These are phyloP conservation scores for Dorcus hopei DNA, from an alignment of 2,888 invertebrate genomes.

Conservation along the genomic window DNA sequence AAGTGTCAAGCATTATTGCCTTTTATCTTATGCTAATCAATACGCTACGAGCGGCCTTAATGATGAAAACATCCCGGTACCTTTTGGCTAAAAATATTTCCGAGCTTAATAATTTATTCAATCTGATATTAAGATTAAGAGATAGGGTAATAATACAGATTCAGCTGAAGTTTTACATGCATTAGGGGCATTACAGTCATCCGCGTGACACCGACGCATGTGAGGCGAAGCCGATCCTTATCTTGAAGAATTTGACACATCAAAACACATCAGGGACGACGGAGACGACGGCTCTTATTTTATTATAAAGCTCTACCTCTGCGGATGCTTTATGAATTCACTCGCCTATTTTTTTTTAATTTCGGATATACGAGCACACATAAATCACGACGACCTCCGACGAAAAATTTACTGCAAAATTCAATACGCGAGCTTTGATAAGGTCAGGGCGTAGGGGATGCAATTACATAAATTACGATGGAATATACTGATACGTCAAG, in stretches of 20 bases:
- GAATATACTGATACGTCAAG: no score
- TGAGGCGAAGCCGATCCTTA: slow-evolving; percentile 19
- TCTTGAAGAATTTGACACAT: slow-evolving; percentile 22
- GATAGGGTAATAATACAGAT: slow-evolving; percentile 34
- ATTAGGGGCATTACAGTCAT: slow-evolving; percentile 30
- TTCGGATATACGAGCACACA: no score
- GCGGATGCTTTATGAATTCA: no score
- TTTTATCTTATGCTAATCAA: slow-evolving; percentile 19
- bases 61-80: slow-evolving; percentile 13
- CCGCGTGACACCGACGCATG: slow-evolving; percentile 26
- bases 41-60: slow-evolving; percentile 11
- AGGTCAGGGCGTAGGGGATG: no score
- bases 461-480: no score
- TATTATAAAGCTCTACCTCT: no score
- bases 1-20: slow-evolving; percentile 12
- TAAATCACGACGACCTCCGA: no score
- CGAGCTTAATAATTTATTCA: slow-evolving; percentile 19
- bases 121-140: slow-evolving; percentile 24
- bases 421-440: no score
- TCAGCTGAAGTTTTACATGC: slow-evolving; percentile 30
- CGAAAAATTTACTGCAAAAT: no score
- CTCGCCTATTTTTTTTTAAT: no score
- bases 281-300: slow-evolving; percentile 11
- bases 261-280: slow-evolving; percentile 22
- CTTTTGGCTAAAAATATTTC: slow-evolving; percentile 17